phyloP scores from a whole-genome alignment of 2,113 vertebrate species.

The Meleagris gallopavo region DNA sequence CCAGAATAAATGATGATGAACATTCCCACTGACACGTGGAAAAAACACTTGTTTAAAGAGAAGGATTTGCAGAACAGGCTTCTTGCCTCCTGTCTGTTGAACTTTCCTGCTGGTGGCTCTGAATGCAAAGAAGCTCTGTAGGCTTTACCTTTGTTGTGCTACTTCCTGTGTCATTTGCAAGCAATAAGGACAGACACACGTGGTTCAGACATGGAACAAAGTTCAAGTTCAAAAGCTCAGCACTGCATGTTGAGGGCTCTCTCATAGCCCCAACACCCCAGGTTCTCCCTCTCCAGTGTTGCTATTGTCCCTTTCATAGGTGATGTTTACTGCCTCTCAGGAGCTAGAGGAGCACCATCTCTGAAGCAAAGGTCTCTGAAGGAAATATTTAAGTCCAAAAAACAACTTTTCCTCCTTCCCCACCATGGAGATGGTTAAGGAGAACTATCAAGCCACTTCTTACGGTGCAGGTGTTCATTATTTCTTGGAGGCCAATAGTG shows the following conservation, averaged over 20 bases:
- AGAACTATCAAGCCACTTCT: neutral
- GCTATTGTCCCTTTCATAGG: neutral
- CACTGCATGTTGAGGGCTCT: neutral
- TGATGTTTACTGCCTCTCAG: neutral
- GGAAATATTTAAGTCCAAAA: neutral
- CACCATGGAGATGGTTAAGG: neutral
- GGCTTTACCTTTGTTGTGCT: neutral
- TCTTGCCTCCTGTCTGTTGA: neutral
- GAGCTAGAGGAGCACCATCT: neutral
- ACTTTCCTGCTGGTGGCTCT: neutral
- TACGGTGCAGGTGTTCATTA: neutral
- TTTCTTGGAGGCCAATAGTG: neutral
- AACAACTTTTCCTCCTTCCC: neutral
- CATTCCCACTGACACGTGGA: neutral
- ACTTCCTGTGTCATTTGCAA: neutral
- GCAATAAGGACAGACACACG: neutral
- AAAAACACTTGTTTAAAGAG: neutral
- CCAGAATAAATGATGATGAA: neutral
- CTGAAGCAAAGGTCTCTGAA: neutral
- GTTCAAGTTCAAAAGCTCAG: neutral
- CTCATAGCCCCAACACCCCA: neutral
- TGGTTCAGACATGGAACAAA: neutral
- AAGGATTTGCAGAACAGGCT: neutral
- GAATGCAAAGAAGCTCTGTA: neutral
- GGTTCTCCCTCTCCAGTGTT: neutral